phyloP scores from a whole-genome alignment of 2,888 invertebrate species.

The Choreutis nemorana region DNA sequence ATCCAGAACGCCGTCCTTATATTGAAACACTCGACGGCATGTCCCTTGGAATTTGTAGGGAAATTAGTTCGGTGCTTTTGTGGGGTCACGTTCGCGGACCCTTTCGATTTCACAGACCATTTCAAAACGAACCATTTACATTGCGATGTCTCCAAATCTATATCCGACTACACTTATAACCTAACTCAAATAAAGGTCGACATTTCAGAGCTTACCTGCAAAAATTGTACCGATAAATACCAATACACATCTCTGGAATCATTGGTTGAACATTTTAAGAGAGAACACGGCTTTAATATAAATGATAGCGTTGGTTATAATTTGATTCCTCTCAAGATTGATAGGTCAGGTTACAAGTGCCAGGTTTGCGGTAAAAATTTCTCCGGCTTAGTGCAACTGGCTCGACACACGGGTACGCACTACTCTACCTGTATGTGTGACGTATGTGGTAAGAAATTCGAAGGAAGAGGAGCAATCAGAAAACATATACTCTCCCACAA shows the following conservation, averaged over 20 bases:
- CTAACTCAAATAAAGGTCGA: constrained; percentile 10
- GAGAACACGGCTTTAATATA: constrained; percentile 9
- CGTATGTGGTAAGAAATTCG: constrained; percentile 12
- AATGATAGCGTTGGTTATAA: constrained; percentile 7
- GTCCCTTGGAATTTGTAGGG: constrained; percentile 10
- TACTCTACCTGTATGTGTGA: constrained; percentile 13
- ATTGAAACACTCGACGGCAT: constrained; percentile 13
- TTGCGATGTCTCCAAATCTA: constrained; percentile 8
- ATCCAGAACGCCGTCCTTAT: constrained; percentile 10
- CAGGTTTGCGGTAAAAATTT: constrained; percentile 11
- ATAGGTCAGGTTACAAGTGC: constrained; percentile 10
- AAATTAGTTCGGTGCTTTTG: constrained; percentile 11
- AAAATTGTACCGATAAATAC: constrained; percentile 7
- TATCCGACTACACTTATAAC: constrained; percentile 4
- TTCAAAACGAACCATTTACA: constrained; percentile 10
- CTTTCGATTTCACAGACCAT: constrained; percentile 11
- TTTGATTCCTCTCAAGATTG: constrained; percentile 11
- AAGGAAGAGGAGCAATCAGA: constrained; percentile 5
- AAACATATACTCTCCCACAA: constrained; percentile 5
- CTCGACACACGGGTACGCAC: constrained; percentile 12
- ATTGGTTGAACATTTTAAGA: constrained; percentile 11
- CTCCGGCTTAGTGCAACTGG: constrained; percentile 8
- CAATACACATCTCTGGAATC: constrained; percentile 4
- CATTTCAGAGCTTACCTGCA: constrained; percentile 11
- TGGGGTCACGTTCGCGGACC: constrained; percentile 9